Percentiles rank a stretch among this genome's conserved stretches.
Evolutionary conservation across 2,888 invertebrate genomes (phyloP).

Genomic region (Sarcophaga subvicina): DNA sequence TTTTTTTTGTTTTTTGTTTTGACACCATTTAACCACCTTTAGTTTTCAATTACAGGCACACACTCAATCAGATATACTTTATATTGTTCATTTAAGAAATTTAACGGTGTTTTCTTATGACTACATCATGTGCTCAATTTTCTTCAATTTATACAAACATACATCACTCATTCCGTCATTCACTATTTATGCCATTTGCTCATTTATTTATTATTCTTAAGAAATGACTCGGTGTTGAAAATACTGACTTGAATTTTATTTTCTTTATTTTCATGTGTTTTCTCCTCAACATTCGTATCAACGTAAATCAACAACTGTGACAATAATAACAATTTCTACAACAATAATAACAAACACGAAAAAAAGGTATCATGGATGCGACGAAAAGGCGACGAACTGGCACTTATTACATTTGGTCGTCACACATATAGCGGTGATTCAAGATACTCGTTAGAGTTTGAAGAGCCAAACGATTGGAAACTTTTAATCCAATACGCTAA

Average conservation of each 20-base stretch:
- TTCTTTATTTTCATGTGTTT: slow-evolving; percentile 13
- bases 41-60: slow-evolving; percentile 14
- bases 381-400: too few relatives aligned
- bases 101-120: slow-evolving; percentile 49
- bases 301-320: background rate
- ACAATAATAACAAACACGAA: background rate
- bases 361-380: too few relatives aligned
- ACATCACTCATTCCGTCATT: slow-evolving; percentile 1
- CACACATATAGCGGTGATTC: slow-evolving; percentile 78
- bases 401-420: too few relatives aligned
- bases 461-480: slow-evolving; percentile 90
- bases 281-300: background rate
- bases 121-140: slow-evolving; percentile 42
- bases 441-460: slow-evolving; percentile 87
- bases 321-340: background rate
- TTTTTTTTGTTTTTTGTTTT: too few relatives aligned
- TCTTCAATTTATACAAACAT: slow-evolving; percentile 43
- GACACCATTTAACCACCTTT: too few relatives aligned
- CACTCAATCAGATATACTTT: slow-evolving; percentile 33
- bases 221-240: too few relatives aligned
- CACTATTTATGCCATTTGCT: background rate
- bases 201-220: slow-evolving; percentile 34
- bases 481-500: slow-evolving; percentile 88
- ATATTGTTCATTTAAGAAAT: slow-evolving; percentile 44
- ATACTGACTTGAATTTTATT: slow-evolving; percentile 3